Evolutionary conservation across 2,888 invertebrate genomes (phyloP), one percentile per base, ranked within the genome.

Genomic region (Graphium colonna): DNA sequence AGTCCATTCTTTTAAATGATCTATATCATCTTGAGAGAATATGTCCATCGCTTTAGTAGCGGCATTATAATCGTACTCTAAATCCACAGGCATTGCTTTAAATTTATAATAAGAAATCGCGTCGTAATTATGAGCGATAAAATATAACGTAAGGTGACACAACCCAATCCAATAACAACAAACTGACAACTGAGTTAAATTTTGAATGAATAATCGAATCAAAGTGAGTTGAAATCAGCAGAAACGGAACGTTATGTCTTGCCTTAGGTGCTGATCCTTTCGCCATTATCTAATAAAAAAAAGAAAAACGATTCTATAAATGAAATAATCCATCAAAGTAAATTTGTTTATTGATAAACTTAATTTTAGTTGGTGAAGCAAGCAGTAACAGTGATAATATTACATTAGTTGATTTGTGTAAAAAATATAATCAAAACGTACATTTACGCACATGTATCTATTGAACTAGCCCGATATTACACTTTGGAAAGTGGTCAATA

Each of bases 11-110:
- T 75, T 76, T 44, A 91, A 73, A 60, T 74, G 67, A 55, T 87
- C 75, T 18, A 91, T 86, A 65, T 91, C 87, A 8, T 78, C 73
- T 63, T 85, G 87, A 3, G 90, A 91, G 73, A 91, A 86, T 57
- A 73, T 82, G 49, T 89, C 90, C 78, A 91, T 83, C 18, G 80
- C 71, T 16, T 77, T 75, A 42, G 84, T 79, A 21, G 84, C 76
- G 45, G 77, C 76, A 26, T 82, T 77, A 62, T 85, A 90, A 64
- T 89, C 82, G 50, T 67, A 90, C 62, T 86, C 85, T 64, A 90
- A 67, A 42, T 89, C 84, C 42, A 83, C 74, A 46, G 79, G 55
- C 90, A 90, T 90, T 61, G 65, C 77, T 61, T 51, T 56, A 42
- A 59, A 61, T 64, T 62, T 64, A 49, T 57, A 58, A 58, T 56